phyloP scores from a whole-genome alignment of 2,888 invertebrate genomes.

The Augochlorella aurata region DNA sequence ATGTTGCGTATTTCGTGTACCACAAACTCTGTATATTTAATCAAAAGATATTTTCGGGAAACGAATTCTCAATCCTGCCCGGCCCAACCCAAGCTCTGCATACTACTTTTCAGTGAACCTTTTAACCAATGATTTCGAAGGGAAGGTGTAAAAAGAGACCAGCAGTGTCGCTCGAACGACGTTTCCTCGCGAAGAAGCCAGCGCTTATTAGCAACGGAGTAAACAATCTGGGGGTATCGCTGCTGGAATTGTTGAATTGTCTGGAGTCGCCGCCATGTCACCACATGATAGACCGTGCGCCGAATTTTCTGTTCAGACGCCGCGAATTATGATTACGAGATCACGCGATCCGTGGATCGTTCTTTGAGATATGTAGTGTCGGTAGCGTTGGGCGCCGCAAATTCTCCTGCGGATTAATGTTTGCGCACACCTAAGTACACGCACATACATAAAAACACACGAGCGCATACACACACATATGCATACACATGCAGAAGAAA shows the following conservation, averaged over 20 bases:
- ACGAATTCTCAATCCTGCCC: too few species aligned
- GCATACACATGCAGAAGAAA: not conserved
- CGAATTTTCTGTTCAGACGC: not conserved
- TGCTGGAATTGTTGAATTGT: not conserved
- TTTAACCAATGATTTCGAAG: too few species aligned
- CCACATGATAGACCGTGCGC: not conserved
- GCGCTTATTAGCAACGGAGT: conserved; percentile 1
- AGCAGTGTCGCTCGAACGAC: not conserved
- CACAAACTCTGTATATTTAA: too few species aligned
- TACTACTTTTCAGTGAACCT: too few species aligned
- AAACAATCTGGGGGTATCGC: not conserved
- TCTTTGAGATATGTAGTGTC: conserved; percentile 13
- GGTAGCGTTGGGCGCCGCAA: not conserved
- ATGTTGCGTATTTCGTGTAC: too few species aligned
- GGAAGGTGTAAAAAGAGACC: too few species aligned
- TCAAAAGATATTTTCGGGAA: too few species aligned
- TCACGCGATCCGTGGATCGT: not conserved
- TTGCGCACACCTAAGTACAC: conserved; percentile 12
- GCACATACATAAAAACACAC: not conserved
- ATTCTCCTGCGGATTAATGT: conserved; percentile 21
- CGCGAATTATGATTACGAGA: conserved; percentile 8
- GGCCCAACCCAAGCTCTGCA: too few species aligned
- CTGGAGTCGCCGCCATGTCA: not conserved
- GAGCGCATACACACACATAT: too few species aligned
- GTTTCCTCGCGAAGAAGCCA: not conserved